Conservation (phyloP, 2,888 invertebrate species). For the Syritta pipiens region DNA sequence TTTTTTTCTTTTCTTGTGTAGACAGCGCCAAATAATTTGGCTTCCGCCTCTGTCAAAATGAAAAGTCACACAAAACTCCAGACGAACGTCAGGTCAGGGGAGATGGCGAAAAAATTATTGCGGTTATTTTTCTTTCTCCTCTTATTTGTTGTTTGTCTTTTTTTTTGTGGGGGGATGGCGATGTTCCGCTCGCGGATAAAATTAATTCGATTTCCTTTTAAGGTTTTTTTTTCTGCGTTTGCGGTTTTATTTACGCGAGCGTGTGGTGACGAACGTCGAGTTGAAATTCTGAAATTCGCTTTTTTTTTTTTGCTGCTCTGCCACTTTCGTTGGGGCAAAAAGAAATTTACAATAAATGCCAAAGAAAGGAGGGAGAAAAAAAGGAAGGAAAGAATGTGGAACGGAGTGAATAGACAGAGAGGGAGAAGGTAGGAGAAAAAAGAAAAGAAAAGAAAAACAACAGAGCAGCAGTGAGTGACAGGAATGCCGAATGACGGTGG, state of each 20-base stretch:
- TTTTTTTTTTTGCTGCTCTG: conserved; percentile 38
- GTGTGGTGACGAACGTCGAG: background rate
- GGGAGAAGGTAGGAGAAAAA: background rate
- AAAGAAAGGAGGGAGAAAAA: conserved; percentile 10
- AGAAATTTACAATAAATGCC: conserved; percentile 42
- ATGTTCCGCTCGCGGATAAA: background rate
- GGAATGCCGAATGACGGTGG: conserved; percentile 26
- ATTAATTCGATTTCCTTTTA: conserved; percentile 11
- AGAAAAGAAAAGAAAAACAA: conserved; percentile 9
- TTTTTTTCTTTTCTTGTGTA: background rate
- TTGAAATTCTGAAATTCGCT: conserved; percentile 22
- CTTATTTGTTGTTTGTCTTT: too few species aligned
- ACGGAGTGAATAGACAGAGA: conserved; percentile 23
- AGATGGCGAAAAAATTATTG: conserved; percentile 43
- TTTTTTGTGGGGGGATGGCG: too few species aligned
- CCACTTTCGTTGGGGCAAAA: conserved; percentile 18
- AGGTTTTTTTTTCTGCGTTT: too few species aligned
- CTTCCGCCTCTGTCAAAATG: conserved; percentile 38
- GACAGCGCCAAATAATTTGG: conserved; percentile 18
- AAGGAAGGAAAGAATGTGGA: conserved; percentile 5
- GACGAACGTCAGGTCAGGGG: background rate
- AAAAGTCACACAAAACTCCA: conserved; percentile 8
- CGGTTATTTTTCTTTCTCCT: conserved; percentile 31
- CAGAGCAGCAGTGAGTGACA: conserved; percentile 21
- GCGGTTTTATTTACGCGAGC: background rate